Evolutionary conservation across 1,140 invertebrate species (phyloP), one percentile per base, ranked within the genome.

Genomic region (Drosophila asahinai): DNA sequence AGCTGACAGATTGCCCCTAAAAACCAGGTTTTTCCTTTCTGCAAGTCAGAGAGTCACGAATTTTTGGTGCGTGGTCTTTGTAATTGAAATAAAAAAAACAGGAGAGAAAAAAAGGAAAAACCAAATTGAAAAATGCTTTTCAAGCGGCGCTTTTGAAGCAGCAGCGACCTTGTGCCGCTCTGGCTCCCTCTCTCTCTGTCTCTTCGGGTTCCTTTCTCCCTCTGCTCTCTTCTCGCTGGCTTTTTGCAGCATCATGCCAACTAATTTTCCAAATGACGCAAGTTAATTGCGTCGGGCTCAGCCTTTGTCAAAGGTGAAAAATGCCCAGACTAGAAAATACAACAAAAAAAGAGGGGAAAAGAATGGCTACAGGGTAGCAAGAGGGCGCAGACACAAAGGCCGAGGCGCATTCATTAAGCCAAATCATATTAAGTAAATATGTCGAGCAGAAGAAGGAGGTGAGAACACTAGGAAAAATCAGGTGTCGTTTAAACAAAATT

Each of bases 241-340:
- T 19, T 83, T 87, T 59, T 77, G 81, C 86, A 89, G 71, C 86
- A 89, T 89, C 86, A 90, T 90, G 86, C 64, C 81, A 81, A 79
- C 86, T 86, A 89, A 90, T 84, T 89, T 89, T 84, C 84, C 79
- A 90, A 81, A 89, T 89, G 81, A 90, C 81, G 86, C 81, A 89
- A 84, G 86, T 84, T 84, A 89, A 89, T 84, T 89, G 81, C 74
- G 62, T 66, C 59, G 55, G 70, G 51, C 67, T 15, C 65, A 68
- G 72, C 68, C 80, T 76, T 86, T 87, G 83, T 86, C 80, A 89
- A 81, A 89, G 81, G 84, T 89, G 77, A 87, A 87, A 78, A 87
- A 89, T 81, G 62, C 70, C 51, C 66, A 62, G 76, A 71, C 58
- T 63, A 62, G 27, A 78, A 17, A 17, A 27, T 4, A 11, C 5